Conservation (phyloP, 2,888 invertebrate genomes). For the Cataglyphis cursor region DNA sequence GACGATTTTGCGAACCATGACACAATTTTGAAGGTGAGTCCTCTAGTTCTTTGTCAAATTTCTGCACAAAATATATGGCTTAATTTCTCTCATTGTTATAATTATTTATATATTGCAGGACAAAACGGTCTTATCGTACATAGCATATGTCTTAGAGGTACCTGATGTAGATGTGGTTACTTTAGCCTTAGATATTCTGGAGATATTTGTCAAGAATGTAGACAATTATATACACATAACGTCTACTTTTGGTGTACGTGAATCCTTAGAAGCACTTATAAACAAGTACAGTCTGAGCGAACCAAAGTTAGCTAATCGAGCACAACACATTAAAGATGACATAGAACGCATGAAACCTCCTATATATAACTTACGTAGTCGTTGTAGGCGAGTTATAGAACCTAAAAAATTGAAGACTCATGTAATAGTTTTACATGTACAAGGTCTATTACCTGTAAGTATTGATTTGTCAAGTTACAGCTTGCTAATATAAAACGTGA, state of each 20-base stretch:
- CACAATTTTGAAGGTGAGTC: conserved; percentile 84
- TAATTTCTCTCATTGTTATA: neutral
- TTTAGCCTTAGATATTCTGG: conserved; percentile 83
- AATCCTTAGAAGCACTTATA: conserved; percentile 83
- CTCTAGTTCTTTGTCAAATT: neutral
- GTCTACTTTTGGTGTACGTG: conserved; percentile 85
- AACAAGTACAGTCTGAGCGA: conserved; percentile 82
- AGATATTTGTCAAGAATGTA: conserved; percentile 84
- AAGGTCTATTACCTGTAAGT: conserved; percentile 83
- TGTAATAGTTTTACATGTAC: conserved; percentile 84
- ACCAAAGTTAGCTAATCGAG: conserved; percentile 82
- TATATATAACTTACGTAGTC: conserved; percentile 85
- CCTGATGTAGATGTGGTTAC: conserved; percentile 82
- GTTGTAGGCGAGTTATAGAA: conserved; percentile 85
- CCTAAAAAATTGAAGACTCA: conserved; percentile 85
- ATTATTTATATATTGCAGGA: conserved; percentile 78
- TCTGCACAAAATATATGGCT: neutral
- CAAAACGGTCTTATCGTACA: conserved; percentile 84
- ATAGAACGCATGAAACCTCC: conserved; percentile 86
- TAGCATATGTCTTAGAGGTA: conserved; percentile 84
- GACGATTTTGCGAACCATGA: conserved; percentile 85
- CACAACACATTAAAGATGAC: conserved; percentile 83
- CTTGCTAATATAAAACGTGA: conserved; percentile 6
- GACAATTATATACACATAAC: conserved; percentile 86
- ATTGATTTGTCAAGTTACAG: neutral